These are phyloP conservation scores for Saguinus midas DNA, from an alignment of 2,113 vertebrate species.

Conservation along the genomic window DNA sequence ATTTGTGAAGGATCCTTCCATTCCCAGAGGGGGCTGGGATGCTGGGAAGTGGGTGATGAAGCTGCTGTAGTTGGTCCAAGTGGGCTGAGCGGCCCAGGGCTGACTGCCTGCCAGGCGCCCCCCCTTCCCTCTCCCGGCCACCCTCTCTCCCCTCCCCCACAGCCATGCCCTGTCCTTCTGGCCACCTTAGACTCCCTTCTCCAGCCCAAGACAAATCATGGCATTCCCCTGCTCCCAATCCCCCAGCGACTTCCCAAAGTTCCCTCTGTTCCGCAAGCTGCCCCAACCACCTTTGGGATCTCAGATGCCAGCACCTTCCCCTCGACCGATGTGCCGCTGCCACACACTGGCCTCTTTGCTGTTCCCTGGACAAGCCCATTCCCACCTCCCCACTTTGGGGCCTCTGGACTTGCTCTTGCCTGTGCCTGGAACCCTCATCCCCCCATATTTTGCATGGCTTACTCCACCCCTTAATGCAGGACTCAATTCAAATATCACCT, in stretches of 20 bases:
- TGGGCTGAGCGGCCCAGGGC: background rate
- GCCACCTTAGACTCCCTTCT: background rate
- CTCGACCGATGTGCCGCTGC: background rate
- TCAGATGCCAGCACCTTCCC: background rate
- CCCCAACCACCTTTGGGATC: background rate
- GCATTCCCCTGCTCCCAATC: background rate
- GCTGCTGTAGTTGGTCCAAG: background rate
- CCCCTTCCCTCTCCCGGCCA: background rate
- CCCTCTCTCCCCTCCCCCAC: background rate
- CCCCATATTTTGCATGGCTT: background rate
- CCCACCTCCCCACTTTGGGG: background rate
- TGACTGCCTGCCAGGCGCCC: background rate
- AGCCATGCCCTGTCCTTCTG: background rate
- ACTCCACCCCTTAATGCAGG: background rate
- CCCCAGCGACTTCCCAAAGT: background rate
- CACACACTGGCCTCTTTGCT: background rate
- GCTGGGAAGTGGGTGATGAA: slow-evolving; percentile 66
- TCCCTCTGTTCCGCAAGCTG: background rate
- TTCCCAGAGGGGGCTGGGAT: slow-evolving; percentile 71
- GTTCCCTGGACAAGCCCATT: background rate
- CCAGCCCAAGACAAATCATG: background rate
- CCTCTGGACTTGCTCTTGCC: background rate
- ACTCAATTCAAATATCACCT: background rate
- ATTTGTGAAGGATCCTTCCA: slow-evolving; percentile 74
- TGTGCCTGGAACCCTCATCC: background rate